A percentile compares a stretch with the other conserved stretches of the same genome.
Conservation (phyloP, 2,113 vertebrate species). For the Pachycephala philippinensis region DNA sequence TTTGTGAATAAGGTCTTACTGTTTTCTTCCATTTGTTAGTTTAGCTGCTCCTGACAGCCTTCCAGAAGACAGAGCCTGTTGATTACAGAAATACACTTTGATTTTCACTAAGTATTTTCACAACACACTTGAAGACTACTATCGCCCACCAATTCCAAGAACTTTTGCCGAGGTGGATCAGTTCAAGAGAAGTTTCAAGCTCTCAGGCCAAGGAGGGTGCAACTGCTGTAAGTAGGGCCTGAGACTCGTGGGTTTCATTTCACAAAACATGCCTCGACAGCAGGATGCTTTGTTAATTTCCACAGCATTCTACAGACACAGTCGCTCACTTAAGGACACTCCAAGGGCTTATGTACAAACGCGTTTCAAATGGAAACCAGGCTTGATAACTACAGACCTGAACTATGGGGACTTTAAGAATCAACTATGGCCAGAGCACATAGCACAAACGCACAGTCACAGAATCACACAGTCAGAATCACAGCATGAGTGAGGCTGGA, state of each 20-base stretch:
- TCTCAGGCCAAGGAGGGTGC: not conserved
- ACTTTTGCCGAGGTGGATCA: not conserved
- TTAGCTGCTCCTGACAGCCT: slow-evolving; percentile 66
- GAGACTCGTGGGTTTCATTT: not conserved
- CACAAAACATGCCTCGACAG: not conserved
- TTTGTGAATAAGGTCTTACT: slow-evolving; percentile 53
- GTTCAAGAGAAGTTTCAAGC: not conserved
- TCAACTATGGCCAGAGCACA: rapidly evolving
- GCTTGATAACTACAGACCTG: rapidly evolving
- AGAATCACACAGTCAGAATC: not conserved
- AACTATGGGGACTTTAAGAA: not conserved
- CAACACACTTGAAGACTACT: not conserved
- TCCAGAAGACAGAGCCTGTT: slow-evolving; percentile 73
- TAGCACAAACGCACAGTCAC: not conserved
- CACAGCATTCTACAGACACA: not conserved
- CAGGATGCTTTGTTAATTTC: not conserved
- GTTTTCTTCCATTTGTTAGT: slow-evolving; percentile 64
- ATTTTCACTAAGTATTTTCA: not conserved
- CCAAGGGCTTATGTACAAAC: not conserved
- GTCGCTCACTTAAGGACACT: rapidly evolving
- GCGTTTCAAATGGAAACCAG: not conserved
- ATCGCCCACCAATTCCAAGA: not conserved
- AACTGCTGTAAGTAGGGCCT: not conserved
- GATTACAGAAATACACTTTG: not conserved
- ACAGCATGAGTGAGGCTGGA: too few relatives aligned